Evolutionary conservation across 2,797 vertebrate species (phyloP).

Genomic region (Schizopygopsis pylzovi): DNA sequence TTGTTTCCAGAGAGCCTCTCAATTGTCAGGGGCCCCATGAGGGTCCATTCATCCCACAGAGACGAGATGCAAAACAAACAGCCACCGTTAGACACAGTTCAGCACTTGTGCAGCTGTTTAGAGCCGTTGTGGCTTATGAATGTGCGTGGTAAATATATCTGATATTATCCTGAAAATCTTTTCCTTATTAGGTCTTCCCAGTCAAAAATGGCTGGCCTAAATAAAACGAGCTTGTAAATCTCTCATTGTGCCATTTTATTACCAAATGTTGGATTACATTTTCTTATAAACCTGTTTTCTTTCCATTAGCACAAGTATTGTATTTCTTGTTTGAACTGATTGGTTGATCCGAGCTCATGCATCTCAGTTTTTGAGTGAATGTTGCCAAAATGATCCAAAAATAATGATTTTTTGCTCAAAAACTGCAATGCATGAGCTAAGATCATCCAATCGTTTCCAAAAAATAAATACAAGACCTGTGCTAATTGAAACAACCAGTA

Average conservation of each 20-base stretch:
- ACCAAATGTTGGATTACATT: neutral
- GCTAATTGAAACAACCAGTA: neutral
- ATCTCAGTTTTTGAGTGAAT: neutral
- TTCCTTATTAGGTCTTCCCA: neutral
- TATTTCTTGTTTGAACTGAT: neutral
- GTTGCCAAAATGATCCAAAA: neutral
- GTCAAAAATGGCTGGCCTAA: neutral
- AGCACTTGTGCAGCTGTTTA: slow-evolving; percentile 5
- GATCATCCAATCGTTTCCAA: neutral
- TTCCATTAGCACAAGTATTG: neutral
- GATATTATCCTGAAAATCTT: neutral
- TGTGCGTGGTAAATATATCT: neutral
- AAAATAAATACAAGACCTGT: neutral
- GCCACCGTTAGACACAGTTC: neutral
- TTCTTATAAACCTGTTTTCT: neutral
- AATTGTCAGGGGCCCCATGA: slow-evolving; percentile 25
- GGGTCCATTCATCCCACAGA: slow-evolving; percentile 21
- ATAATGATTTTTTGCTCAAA: neutral
- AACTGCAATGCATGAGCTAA: neutral
- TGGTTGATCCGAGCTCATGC: neutral
- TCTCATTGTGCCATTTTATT: neutral
- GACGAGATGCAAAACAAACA: neutral
- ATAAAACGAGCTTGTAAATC: neutral
- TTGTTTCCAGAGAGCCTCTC: slow-evolving; percentile 63
- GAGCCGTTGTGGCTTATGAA: neutral